A percentile compares a stretch with the other conserved stretches of the same genome.
phyloP scores from a whole-genome alignment of 2,113 vertebrate genomes.

The Crotalus helleri region DNA sequence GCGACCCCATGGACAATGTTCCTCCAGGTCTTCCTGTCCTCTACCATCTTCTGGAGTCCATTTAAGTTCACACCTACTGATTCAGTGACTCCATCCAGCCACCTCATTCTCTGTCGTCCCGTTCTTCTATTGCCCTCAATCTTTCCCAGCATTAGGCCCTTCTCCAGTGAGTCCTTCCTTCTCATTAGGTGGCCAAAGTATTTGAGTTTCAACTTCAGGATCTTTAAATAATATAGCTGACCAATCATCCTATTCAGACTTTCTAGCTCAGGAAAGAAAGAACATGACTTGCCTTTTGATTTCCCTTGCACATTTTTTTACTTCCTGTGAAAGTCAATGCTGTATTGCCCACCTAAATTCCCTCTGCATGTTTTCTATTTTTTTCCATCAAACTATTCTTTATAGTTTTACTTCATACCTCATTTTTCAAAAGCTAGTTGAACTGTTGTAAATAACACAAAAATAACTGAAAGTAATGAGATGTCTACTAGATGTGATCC shows the following conservation, averaged over 20 bases:
- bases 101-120: no score
- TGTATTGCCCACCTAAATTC: conserved; percentile 14
- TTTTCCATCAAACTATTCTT: conserved; percentile 8
- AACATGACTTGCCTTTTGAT: background rate
- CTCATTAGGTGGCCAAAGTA: no score
- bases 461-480: background rate
- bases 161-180: no score
- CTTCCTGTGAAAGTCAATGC: conserved; percentile 17
- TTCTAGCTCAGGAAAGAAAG: conserved; percentile 1
- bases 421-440: background rate
- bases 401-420: background rate
- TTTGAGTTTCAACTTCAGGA: no score
- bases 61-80: no score
- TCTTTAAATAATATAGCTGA: background rate
- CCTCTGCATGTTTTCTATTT: conserved; percentile 20
- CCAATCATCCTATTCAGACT: background rate
- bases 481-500: background rate
- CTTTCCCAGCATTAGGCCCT: no score
- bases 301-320: conserved; percentile 1
- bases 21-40: no score
- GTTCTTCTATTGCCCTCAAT: no score
- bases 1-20: no score
- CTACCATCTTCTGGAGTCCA: no score
- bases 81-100: no score
- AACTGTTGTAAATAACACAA: background rate